phyloP scores from a whole-genome alignment of 2,113 vertebrate genomes.

The Zosterops borbonicus region DNA sequence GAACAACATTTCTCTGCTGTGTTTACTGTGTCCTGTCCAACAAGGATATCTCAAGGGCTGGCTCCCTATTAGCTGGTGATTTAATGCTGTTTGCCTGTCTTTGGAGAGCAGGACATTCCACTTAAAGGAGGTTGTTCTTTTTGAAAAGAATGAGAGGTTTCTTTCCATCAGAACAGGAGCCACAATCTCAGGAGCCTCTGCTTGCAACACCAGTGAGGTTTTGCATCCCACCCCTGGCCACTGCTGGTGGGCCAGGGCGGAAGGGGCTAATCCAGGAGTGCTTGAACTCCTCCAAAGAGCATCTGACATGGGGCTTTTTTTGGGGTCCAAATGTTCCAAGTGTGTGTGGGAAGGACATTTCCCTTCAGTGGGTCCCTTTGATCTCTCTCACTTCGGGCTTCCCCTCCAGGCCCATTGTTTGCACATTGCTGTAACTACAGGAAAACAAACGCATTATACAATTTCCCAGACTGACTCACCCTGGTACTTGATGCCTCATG shows the following conservation, averaged over 20 bases:
- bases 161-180: not conserved
- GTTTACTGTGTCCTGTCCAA: constrained; percentile 42
- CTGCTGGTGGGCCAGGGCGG: not conserved
- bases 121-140: not conserved
- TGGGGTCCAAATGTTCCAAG: constrained; percentile 34
- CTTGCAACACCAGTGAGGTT: not conserved
- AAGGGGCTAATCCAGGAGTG: not conserved
- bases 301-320: not conserved
- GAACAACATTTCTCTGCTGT: not conserved
- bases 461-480: constrained; percentile 67
- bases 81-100: constrained; percentile 4
- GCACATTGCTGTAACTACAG: constrained; percentile 63
- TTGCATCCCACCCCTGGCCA: not conserved
- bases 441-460: constrained; percentile 47
- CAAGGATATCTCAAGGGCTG: not conserved
- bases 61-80: not conserved
- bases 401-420: constrained; percentile 59
- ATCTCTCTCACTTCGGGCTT: constrained; percentile 47
- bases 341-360: constrained; percentile 33
- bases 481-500: constrained; percentile 51
- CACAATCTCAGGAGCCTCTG: not conserved
- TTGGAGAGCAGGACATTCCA: not conserved
- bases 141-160: not conserved
- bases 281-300: not conserved
- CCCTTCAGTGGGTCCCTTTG: constrained; percentile 45